Base-by-base conservation (phyloP, 1,140 invertebrate genomes). In the Drosophila jambulina region DNA sequence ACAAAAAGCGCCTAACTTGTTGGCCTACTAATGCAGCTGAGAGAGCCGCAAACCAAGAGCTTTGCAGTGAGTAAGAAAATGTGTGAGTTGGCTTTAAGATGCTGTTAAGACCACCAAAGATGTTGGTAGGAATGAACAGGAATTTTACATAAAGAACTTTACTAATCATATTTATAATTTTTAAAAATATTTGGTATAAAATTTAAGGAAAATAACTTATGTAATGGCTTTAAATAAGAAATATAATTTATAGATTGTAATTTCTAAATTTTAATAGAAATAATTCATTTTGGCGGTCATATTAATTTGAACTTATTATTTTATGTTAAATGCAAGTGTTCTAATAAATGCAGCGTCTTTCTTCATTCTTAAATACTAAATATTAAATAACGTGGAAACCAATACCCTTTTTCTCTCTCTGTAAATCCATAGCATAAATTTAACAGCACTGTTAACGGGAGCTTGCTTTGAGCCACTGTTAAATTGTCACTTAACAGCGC, bases 11-110 rank as follows among this genome's bases (percentile, higher is more conserved):
- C 65, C 46, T 27, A 71, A 80, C 86, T 90, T 68, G 81, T 90
- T 90, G 85, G 85, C 85, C 85, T 90, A 90, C 86, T 91, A 90
- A 90, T 85, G 85, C 81, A 80, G 49, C 42, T 68, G 15, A 29
- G 57, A 48, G 59, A 32, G 38, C 27, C 10, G 46, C 23, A n/a
- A 32, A 29, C 21, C 27, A 64, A 82, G 49, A 43, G 70, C 74
- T 76, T 63, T 9, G 17, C 21, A 2, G 21, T 13, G 27, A 13
- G 25, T 8, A 19, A 29, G 57, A 29, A 29, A n/a, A 36, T 59
- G 27, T n/a, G 6, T 19, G 36, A 29, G 19, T 21, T 43, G n/a
- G 15, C 19, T 27, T 48, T 19, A n/a, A 46, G 43, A 67, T 38
- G 62, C 29, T 65, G 46, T 23, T 43, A 69, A 67, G 62, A 49